Evolutionary conservation across 53 echinoderm and acorn worm species (phyloP).

Genomic region (Echinarachnius parma): DNA sequence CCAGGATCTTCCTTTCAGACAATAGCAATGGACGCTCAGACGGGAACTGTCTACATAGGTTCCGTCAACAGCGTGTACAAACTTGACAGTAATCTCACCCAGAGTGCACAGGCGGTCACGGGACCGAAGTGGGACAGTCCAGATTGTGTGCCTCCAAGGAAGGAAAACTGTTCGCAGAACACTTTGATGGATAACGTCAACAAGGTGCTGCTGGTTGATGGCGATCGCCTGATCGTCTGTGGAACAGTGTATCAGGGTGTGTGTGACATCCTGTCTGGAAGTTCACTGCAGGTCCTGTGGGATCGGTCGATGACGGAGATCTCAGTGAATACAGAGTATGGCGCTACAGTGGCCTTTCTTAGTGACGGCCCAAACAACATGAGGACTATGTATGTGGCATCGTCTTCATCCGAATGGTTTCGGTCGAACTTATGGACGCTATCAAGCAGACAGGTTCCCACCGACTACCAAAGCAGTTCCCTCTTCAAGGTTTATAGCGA

Average conservation of each 20-base stretch:
- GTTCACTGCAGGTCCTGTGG: slow-evolving; percentile 34
- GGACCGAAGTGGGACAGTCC: slow-evolving; percentile 61
- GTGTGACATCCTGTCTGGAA: slow-evolving; percentile 43
- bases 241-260: slow-evolving; percentile 68
- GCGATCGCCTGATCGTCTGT: slow-evolving; percentile 59
- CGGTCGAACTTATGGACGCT: slow-evolving; percentile 48
- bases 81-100: slow-evolving; percentile 34
- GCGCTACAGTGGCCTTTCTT: slow-evolving; percentile 68
- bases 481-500: slow-evolving; percentile 40
- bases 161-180: slow-evolving; percentile 12
- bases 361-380: slow-evolving; percentile 37
- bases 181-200: slow-evolving; percentile 64
- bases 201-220: slow-evolving; percentile 65
- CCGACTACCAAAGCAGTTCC: slow-evolving; percentile 2
- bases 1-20: slow-evolving; percentile 15
- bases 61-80: slow-evolving; percentile 51
- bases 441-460: slow-evolving; percentile 45
- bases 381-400: slow-evolving; percentile 62
- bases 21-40: slow-evolving; percentile 30
- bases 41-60: slow-evolving; percentile 39
- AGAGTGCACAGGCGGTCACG: slow-evolving; percentile 24
- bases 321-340: slow-evolving; percentile 59
- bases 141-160: slow-evolving; percentile 48
- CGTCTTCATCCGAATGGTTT: slow-evolving; percentile 61
- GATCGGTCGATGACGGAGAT: slow-evolving; percentile 43